phyloP scores from a whole-genome alignment of 1,140 invertebrate genomes.

The Philaenus spumarius region DNA sequence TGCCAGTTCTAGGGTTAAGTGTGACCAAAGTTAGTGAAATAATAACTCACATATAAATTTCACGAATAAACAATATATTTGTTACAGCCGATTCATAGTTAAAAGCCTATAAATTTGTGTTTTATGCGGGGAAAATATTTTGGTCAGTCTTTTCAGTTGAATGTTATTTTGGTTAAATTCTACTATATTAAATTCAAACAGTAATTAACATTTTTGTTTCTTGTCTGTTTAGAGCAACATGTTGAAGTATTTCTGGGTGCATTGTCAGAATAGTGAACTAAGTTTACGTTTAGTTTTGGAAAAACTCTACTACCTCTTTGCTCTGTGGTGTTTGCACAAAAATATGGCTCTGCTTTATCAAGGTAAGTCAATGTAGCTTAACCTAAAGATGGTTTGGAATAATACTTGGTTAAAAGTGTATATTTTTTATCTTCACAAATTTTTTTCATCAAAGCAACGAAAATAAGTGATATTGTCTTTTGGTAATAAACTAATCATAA shows the following conservation, averaged over 20 bases:
- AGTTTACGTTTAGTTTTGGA: slow-evolving; percentile 48
- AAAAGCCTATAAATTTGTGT: not conserved
- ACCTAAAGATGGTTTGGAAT: too few relatives aligned
- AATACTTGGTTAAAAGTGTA: too few relatives aligned
- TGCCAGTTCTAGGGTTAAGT: too few relatives aligned
- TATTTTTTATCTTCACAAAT: too few relatives aligned
- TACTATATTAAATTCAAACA: not conserved
- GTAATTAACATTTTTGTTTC: slow-evolving; percentile 5
- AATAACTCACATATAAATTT: too few relatives aligned
- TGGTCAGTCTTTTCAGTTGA: not conserved
- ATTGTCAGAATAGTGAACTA: slow-evolving; percentile 39
- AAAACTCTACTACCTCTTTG: slow-evolving; percentile 60
- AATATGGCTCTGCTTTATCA: slow-evolving; percentile 41
- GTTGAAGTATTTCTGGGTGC: slow-evolving; percentile 49
- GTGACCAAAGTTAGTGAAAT: too few relatives aligned
- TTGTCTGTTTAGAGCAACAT: slow-evolving; percentile 50
- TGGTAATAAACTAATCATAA: too few relatives aligned
- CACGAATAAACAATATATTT: not conserved
- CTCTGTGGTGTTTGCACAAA: slow-evolving; percentile 52
- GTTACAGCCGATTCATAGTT: not conserved
- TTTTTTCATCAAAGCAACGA: too few relatives aligned
- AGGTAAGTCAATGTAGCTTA: too few relatives aligned
- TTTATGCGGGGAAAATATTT: not conserved
- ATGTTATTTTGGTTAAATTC: not conserved
- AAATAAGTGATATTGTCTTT: too few relatives aligned